Conservation (phyloP, 1,140 invertebrate species). For the Drosophila sp. region DNA sequence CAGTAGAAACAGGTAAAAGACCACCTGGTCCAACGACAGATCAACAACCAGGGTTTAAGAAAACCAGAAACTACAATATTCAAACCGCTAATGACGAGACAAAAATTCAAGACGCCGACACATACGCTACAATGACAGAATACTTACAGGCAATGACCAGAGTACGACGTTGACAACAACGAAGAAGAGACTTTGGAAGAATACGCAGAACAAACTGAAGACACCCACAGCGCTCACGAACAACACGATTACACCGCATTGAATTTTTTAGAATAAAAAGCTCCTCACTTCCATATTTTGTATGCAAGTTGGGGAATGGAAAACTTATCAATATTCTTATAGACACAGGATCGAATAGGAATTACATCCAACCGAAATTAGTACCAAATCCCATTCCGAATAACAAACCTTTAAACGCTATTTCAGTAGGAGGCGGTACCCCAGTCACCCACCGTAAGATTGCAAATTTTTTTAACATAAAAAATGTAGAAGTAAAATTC, state of each 20-base stretch:
- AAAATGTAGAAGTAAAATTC: not conserved
- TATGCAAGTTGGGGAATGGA: slow-evolving; percentile 33
- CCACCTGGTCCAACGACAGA: not conserved
- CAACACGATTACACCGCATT: not conserved
- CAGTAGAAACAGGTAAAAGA: slow-evolving; percentile 18
- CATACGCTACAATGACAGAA: not conserved
- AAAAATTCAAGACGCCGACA: not conserved
- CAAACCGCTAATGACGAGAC: not conserved
- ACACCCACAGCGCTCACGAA: no score
- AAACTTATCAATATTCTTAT: slow-evolving; percentile 30
- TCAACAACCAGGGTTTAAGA: not conserved
- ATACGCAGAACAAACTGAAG: not conserved
- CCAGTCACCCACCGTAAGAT: slow-evolving; percentile 11
- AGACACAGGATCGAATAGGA: slow-evolving; percentile 43
- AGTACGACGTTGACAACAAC: no score
- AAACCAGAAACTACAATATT: slow-evolving; percentile 6
- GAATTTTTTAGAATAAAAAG: slow-evolving; percentile 48
- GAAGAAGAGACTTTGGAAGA: not conserved
- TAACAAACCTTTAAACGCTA: slow-evolving; percentile 32
- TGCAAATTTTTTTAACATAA: not conserved
- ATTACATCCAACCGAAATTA: slow-evolving; percentile 46
- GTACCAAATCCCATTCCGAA: slow-evolving; percentile 28
- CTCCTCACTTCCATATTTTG: slow-evolving; percentile 58
- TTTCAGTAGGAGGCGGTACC: slow-evolving; percentile 38
- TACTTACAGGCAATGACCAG: not conserved